Conservation (phyloP, 37 sponge, comb jelly and placozoan genomes). For the Cliona cf. orientalis region DNA sequence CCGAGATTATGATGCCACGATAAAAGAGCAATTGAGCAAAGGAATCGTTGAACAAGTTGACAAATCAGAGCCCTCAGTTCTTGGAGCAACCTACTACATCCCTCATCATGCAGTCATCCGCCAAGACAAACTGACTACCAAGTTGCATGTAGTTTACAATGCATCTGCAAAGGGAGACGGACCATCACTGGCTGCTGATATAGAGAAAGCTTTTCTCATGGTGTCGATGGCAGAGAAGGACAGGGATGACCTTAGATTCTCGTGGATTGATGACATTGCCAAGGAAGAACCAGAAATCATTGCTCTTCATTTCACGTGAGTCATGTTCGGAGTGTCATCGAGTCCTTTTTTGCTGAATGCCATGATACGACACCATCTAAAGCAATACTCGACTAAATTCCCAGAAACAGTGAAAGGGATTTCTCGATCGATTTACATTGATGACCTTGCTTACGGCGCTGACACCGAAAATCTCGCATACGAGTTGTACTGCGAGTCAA, state of each 20-base stretch:
- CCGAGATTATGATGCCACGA: conserved; percentile 11
- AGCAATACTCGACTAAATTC: neutral
- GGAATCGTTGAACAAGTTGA: conserved; percentile 23
- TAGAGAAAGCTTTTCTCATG: too few relatives aligned
- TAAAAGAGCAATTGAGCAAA: too few relatives aligned
- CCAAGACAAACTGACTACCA: conserved; percentile 29
- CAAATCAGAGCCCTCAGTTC: neutral
- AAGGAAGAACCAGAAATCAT: neutral
- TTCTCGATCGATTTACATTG: conserved; percentile 5
- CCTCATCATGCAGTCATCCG: too few relatives aligned
- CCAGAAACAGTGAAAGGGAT: neutral
- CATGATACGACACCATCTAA: too few relatives aligned
- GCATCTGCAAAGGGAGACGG: conserved; percentile 29
- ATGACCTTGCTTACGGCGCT: conserved; percentile 9
- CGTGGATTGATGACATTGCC: conserved; percentile 7
- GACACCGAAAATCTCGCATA: neutral
- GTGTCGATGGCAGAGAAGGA: neutral
- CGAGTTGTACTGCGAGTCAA: conserved; percentile 11
- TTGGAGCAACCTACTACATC: conserved; percentile 20
- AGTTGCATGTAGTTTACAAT: conserved; percentile 27
- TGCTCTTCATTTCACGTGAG: neutral
- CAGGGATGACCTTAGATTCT: neutral
- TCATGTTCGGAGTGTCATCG: too few relatives aligned
- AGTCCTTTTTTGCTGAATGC: too few relatives aligned
- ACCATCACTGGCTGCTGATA: too few relatives aligned